A percentile compares a stretch with the other conserved stretches of the same genome.
phyloP scores from a whole-genome alignment of 2,797 vertebrate genomes.

The Pteronotus mesoamericanus region DNA sequence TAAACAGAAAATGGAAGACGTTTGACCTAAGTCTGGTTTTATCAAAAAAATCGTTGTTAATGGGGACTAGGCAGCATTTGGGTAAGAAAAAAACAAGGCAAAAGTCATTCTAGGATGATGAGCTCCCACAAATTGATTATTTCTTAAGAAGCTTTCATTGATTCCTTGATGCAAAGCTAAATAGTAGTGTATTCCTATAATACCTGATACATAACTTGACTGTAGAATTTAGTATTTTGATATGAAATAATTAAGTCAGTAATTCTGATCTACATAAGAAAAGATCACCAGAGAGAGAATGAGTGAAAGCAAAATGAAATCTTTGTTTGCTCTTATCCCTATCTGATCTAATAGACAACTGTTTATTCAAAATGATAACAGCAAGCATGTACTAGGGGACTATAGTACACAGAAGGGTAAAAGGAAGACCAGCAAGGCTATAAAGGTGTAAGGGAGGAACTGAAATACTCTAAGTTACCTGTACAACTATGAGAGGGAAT shows the following conservation, averaged over 20 bases:
- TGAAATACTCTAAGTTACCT: background rate
- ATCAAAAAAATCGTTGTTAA: background rate
- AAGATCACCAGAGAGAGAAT: background rate
- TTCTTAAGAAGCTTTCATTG: background rate
- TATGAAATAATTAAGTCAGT: background rate
- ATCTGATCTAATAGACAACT: background rate
- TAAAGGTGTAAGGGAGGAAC: background rate
- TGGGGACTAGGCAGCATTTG: background rate
- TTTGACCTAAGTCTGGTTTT: background rate
- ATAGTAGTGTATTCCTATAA: background rate
- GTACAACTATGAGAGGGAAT: background rate
- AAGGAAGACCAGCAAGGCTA: background rate
- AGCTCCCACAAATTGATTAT: background rate
- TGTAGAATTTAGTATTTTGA: background rate
- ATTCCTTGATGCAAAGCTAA: background rate
- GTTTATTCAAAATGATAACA: background rate
- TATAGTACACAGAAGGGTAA: background rate
- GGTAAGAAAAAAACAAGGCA: background rate
- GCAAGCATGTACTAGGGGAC: background rate
- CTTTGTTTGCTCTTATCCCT: background rate
- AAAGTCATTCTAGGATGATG: background rate
- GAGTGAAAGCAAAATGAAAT: background rate
- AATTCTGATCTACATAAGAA: background rate
- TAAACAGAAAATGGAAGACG: background rate
- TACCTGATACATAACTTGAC: background rate